Percentiles rank a stretch among this genome's conserved stretches.
phyloP scores from a whole-genome alignment of 53 echinoderm and acorn worm species.

The Arbacia lixula region DNA sequence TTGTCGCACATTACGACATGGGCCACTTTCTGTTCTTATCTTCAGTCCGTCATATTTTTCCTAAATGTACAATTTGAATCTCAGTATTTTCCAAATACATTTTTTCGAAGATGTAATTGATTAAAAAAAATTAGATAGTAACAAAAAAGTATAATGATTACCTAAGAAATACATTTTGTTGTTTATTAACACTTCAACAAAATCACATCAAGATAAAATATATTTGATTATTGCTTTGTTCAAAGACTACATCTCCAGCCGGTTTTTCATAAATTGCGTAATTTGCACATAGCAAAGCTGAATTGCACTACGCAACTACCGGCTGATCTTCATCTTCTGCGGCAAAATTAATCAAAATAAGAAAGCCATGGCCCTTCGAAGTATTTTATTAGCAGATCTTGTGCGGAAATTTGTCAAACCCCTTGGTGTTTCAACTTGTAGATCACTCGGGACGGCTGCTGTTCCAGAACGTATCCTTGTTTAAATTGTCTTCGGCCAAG shows the following conservation, averaged over 20 bases:
- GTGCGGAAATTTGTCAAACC: conserved; percentile 7
- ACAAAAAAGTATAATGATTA: too few species aligned
- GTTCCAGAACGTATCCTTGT: conserved; percentile 30
- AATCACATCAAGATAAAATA: background rate
- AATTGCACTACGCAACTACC: too few species aligned
- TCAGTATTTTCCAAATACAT: too few species aligned
- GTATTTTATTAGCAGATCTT: conserved; percentile 13
- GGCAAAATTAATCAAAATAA: background rate
- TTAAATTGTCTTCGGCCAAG: too few species aligned
- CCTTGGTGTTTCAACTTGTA: conserved; percentile 7
- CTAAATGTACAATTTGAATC: too few species aligned
- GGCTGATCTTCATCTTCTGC: too few species aligned
- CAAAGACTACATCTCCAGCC: background rate
- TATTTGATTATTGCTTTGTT: background rate
- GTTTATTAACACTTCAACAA: background rate
- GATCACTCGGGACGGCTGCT: conserved; percentile 11
- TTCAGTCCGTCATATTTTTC: too few species aligned
- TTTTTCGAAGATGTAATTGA: too few species aligned
- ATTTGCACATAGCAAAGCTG: background rate
- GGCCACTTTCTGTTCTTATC: too few species aligned
- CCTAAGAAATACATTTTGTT: background rate
- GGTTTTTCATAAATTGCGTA: background rate
- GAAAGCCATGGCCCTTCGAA: conserved; percentile 19
- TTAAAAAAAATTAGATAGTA: too few species aligned
- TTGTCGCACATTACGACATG: too few species aligned